phyloP scores from a whole-genome alignment of 1,140 invertebrate genomes.

The Archivesica marissinica region DNA sequence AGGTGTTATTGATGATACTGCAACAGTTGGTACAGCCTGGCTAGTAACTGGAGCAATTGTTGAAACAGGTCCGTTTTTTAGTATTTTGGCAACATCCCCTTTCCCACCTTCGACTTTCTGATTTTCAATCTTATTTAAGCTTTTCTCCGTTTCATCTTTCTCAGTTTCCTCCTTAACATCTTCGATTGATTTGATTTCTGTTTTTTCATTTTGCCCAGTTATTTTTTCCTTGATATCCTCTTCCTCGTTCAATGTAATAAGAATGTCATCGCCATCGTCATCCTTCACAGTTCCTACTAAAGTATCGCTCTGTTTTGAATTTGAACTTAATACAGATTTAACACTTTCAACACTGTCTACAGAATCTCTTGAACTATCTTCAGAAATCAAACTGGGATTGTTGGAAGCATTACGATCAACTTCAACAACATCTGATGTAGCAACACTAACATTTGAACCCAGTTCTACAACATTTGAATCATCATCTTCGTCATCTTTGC shows the following conservation, averaged over 20 bases:
- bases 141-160: constrained; percentile 58
- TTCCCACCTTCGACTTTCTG: constrained; percentile 72
- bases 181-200: constrained; percentile 62
- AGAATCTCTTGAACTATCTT: constrained; percentile 45
- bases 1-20: background rate
- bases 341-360: constrained; percentile 36
- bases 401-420: background rate
- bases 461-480: background rate
- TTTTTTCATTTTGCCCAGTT: constrained; percentile 57
- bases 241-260: constrained; percentile 71
- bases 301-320: constrained; percentile 55
- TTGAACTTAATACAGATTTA: constrained; percentile 5
- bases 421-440: constrained; percentile 3
- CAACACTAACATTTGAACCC: constrained; percentile 13
- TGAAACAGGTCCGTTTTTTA: constrained; percentile 58
- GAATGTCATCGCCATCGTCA: constrained; percentile 67
- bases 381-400: background rate
- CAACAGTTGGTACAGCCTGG: background rate
- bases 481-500: constrained; percentile 18
- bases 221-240: constrained; percentile 54
- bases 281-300: constrained; percentile 66
- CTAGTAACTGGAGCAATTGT: background rate
- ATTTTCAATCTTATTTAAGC: constrained; percentile 62
- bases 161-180: constrained; percentile 63
- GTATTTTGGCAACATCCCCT: constrained; percentile 74